These are phyloP conservation scores for Drosophila nigrodunni DNA, from an alignment of 1,140 invertebrate species.

Conservation along the genomic window DNA sequence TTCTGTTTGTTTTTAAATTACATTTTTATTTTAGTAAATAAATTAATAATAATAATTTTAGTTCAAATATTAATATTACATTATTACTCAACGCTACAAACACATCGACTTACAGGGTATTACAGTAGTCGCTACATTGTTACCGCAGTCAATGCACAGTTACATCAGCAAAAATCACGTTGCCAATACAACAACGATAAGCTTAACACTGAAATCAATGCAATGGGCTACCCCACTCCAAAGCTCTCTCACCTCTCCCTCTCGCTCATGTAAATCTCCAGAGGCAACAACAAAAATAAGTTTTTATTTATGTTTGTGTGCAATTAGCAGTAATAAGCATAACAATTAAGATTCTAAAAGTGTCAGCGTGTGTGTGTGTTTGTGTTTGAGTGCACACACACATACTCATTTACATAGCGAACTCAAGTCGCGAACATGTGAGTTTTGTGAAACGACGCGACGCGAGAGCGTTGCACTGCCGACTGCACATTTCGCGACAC, in stretches of 20 bases:
- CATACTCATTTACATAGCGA: slow-evolving; percentile 70
- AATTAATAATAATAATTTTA: too few species aligned
- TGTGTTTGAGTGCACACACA: slow-evolving; percentile 11
- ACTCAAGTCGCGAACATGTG: slow-evolving; percentile 77
- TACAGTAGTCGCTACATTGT: too few species aligned
- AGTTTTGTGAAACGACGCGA: slow-evolving; percentile 25
- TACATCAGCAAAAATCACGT: slow-evolving; percentile 9
- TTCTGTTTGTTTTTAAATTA: too few species aligned
- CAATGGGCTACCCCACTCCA: background rate
- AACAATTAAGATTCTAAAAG: background rate
- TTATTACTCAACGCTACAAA: too few species aligned
- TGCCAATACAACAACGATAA: background rate
- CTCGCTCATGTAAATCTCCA: background rate
- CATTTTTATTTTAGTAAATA: too few species aligned
- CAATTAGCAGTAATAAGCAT: background rate
- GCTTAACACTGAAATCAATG: background rate
- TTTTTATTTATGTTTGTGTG: too few species aligned
- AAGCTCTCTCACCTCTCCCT: background rate
- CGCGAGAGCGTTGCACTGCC: slow-evolving; percentile 76
- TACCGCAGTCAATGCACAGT: background rate
- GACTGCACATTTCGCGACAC: slow-evolving; percentile 68
- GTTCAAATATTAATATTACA: too few species aligned
- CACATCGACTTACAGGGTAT: too few species aligned
- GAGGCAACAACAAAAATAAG: background rate
- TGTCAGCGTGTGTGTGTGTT: too few species aligned